Evolutionary conservation across 2,113 vertebrate genomes (phyloP).

Genomic region (Cepphus grylle): DNA sequence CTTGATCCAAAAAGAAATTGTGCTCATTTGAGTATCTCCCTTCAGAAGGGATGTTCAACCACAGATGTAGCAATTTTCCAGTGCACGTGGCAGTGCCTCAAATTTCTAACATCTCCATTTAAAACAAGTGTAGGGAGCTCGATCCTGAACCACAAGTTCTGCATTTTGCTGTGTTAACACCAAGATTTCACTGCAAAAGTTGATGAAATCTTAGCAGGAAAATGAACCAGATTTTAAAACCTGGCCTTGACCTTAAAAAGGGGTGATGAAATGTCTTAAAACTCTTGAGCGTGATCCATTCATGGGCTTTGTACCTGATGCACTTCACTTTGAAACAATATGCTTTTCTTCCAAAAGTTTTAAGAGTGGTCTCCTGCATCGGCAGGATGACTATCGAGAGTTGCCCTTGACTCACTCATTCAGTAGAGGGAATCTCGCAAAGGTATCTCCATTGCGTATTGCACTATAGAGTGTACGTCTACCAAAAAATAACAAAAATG

Average conservation of each 20-base stretch:
- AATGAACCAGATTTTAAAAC: background rate
- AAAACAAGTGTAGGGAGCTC: background rate
- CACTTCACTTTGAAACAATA: background rate
- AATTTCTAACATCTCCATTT: background rate
- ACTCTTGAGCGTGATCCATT: background rate
- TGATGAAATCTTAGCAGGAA: background rate
- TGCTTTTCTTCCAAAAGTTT: background rate
- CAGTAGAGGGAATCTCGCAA: background rate
- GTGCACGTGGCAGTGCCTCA: background rate
- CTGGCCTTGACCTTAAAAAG: background rate
- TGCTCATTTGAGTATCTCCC: background rate
- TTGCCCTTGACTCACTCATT: background rate
- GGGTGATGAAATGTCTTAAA: background rate
- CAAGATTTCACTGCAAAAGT: background rate
- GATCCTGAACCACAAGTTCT: background rate
- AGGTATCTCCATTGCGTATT: background rate
- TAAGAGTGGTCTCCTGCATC: background rate
- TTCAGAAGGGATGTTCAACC: background rate
- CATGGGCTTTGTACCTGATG: background rate
- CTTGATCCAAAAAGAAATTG: background rate
- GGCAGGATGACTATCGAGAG: background rate
- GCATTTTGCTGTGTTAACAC: background rate
- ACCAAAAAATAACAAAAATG: background rate
- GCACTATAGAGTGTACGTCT: background rate
- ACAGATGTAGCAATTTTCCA: background rate